phyloP scores from a whole-genome alignment of 92 coral and sea anemone genomes.

The Nematostella vectensis region DNA sequence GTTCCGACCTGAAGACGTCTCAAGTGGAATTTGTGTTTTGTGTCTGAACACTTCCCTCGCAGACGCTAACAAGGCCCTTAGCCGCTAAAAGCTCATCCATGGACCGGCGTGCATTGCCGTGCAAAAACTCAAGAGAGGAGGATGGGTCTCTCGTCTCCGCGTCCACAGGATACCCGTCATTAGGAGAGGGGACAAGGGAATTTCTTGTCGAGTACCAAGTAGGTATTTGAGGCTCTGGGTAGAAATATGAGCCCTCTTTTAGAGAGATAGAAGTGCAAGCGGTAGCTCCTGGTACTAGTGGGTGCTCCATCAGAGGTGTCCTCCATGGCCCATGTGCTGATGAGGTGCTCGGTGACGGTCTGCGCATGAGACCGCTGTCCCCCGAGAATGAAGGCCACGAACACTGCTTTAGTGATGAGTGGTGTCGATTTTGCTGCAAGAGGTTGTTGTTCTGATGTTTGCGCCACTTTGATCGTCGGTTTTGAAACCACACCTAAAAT shows the following conservation, averaged over 20 bases:
- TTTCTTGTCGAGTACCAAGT: too few species aligned
- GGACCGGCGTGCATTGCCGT: conserved; percentile 13
- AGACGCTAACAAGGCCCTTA: conserved; percentile 15
- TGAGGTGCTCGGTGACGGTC: too few species aligned
- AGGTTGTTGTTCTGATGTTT: conserved; percentile 27
- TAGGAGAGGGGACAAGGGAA: neutral
- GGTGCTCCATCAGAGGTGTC: neutral
- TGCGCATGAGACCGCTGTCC: too few species aligned
- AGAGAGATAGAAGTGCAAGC: conserved; percentile 43
- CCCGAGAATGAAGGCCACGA: too few species aligned
- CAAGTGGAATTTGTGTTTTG: too few species aligned
- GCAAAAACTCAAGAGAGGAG: conserved; percentile 2
- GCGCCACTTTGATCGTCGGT: conserved; percentile 44
- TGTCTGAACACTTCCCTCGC: too few species aligned
- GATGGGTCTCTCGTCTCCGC: too few species aligned
- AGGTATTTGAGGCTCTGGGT: too few species aligned
- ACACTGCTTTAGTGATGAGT: too few species aligned
- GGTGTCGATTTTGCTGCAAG: too few species aligned
- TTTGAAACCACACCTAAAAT: conserved; percentile 53
- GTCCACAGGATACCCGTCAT: neutral
- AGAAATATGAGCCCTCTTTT: neutral
- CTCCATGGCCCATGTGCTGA: too few species aligned
- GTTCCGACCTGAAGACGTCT: too few species aligned
- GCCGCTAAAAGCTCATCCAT: conserved; percentile 38
- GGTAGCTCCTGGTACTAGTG: conserved; percentile 14